These are phyloP conservation scores for Anadara kagoshimensis DNA, from an alignment of 1,140 invertebrate genomes.

Conservation along the genomic window DNA sequence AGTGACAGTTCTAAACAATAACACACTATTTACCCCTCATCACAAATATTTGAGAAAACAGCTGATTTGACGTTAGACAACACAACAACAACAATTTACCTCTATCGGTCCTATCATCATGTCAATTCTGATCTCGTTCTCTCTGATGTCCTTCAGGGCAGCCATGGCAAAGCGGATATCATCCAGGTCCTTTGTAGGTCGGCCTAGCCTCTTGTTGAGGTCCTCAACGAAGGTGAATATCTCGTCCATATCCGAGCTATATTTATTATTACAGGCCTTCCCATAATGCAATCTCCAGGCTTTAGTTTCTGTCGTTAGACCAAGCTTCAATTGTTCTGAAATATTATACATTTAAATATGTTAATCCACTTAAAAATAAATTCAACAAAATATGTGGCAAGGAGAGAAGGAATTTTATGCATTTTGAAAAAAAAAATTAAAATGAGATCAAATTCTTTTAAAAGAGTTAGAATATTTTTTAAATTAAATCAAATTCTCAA, in stretches of 20 bases:
- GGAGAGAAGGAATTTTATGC: too few species aligned
- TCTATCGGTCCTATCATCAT: constrained; percentile 94
- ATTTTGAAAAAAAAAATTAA: too few species aligned
- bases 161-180: constrained; percentile 95
- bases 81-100: constrained; percentile 68
- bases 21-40: too few species aligned
- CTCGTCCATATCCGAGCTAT: constrained; percentile 94
- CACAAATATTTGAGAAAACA: too few species aligned
- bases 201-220: constrained; percentile 89
- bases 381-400: constrained; percentile 1
- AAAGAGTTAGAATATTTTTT: too few species aligned
- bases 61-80: too few species aligned
- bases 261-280: constrained; percentile 93
- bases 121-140: constrained; percentile 97
- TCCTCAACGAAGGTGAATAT: constrained; percentile 94
- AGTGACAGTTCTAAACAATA: too few species aligned
- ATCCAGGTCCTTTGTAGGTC: constrained; percentile 92
- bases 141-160: constrained; percentile 92
- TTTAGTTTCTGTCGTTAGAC: constrained; percentile 89
- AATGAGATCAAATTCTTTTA: too few species aligned
- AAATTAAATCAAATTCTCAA: too few species aligned
- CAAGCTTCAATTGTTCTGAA: constrained; percentile 90
- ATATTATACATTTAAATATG: constrained; percentile 3
- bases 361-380: not conserved
- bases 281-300: constrained; percentile 89